These are phyloP conservation scores for Timema cristinae DNA, from an alignment of 2,888 invertebrate genomes.

Conservation along the genomic window DNA sequence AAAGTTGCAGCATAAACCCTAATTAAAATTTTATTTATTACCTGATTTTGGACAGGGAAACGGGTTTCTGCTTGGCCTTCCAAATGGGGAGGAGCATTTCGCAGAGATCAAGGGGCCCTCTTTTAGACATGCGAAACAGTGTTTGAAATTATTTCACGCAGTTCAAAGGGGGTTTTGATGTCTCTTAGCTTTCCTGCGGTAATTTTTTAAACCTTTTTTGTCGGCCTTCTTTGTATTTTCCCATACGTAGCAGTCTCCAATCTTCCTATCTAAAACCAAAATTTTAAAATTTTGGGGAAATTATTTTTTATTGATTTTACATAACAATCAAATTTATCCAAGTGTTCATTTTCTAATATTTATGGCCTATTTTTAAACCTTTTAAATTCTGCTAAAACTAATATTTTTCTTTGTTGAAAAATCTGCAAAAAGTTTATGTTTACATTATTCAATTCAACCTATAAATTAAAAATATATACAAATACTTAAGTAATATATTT, in stretches of 20 bases:
- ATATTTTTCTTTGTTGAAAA: no score
- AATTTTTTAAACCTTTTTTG: neutral
- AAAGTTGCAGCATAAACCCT: neutral
- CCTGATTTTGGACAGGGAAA: neutral
- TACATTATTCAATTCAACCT: no score
- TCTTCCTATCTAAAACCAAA: neutral
- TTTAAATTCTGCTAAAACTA: no score
- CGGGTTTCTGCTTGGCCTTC: neutral
- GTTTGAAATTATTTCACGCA: neutral
- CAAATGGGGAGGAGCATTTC: neutral
- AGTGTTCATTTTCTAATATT: no score
- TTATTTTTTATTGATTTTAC: no score
- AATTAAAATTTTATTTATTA: neutral
- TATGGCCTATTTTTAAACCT: no score
- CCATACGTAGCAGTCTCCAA: neutral
- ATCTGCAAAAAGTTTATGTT: no score
- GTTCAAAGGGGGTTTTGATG: neutral
- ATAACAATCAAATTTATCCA: no score
- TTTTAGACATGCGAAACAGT: neutral
- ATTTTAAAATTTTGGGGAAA: no score
- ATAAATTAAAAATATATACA: no score
- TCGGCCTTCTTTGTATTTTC: slow-evolving; percentile 5
- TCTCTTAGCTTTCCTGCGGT: neutral
- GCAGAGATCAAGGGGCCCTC: neutral
- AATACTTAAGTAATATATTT: no score